Evolutionary conservation across 1,140 invertebrate genomes (phyloP).

Genomic region (Caenorhabditis latens): DNA sequence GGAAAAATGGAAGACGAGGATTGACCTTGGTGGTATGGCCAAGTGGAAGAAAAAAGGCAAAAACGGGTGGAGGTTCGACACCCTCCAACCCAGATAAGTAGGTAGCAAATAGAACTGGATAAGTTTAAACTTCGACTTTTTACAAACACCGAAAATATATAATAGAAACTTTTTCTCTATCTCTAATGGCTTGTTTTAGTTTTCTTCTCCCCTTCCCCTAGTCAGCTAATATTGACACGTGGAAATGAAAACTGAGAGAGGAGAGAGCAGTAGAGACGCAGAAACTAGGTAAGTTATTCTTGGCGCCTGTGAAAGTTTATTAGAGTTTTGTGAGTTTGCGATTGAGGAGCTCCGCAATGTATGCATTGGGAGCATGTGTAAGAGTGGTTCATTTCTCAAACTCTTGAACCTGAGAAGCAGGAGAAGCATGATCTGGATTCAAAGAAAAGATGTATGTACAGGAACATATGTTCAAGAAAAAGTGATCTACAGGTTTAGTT

Average conservation of each 20-base stretch:
- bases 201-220: not conserved
- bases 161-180: conserved; percentile 26
- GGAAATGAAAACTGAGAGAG: not conserved
- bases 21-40: conserved; percentile 28
- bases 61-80: not conserved
- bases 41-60: not conserved
- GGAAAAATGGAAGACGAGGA: conserved; percentile 10
- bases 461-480: not conserved
- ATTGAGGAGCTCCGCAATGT: not conserved
- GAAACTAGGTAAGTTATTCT: conserved; percentile 39
- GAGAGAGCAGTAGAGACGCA: not conserved
- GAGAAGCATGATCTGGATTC: conserved; percentile 9
- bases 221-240: conserved; percentile 42
- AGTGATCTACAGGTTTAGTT: not conserved
- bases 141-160: conserved; percentile 21
- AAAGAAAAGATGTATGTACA: not conserved
- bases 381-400: conserved; percentile 24
- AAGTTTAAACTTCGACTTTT: not conserved
- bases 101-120: conserved; percentile 31
- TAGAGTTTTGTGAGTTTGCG: conserved; percentile 18
- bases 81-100: not conserved
- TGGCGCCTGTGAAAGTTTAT: conserved; percentile 35
- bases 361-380: not conserved
- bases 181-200: conserved; percentile 24
- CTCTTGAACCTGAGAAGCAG: not conserved